Evolutionary conservation across 1,140 invertebrate genomes (phyloP), one percentile per base, ranked within the genome.

Genomic region (Pseudomyrmex cubaensis): DNA sequence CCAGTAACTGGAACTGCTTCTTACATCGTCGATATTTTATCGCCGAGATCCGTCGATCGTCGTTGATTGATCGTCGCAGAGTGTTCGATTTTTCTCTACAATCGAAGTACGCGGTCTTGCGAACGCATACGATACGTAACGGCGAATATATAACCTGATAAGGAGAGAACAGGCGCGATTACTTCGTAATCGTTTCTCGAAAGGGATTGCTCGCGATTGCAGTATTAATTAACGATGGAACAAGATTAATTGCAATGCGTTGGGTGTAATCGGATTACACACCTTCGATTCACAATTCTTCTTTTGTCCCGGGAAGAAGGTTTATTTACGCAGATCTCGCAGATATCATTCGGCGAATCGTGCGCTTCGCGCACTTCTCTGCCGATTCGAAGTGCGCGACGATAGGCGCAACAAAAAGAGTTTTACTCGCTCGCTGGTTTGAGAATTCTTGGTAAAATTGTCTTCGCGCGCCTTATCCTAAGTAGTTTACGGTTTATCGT

Each of bases 161-260:
- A 88, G 35, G 12, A 57, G 35, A 35, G 35, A 35, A 0, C 35
- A 35, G 52, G 12, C 10, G n/a, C 50, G 59, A 66, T 25, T 50
- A 25, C 46, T 82, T 44, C 46, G 75, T 80, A 63, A 87, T 88
- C 83, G 22, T 48, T 48, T 15, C 13, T 10, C 1, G 17, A 73
- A 61, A 15, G 25, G 72, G 59, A 73, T 64, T 66, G 44, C 35
- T 25, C 17, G 22, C 25, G 46, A 22, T 44, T 54, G 66, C 56
- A 22, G 64, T 74, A 73, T 85, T 85, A 87, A 88, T 87, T 73
- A 87, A 77, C 10, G 15, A 46, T 9, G 66, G 48, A 56, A 59
- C 22, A 46, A 20, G 9, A 59, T 35, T 9, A 63, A 52, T 22
- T 17, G 17, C 50, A 54, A 57, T 35, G 17, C 22, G 10, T 22